phyloP scores from a whole-genome alignment of 1,140 invertebrate genomes.

The Heliconius nattereri region DNA sequence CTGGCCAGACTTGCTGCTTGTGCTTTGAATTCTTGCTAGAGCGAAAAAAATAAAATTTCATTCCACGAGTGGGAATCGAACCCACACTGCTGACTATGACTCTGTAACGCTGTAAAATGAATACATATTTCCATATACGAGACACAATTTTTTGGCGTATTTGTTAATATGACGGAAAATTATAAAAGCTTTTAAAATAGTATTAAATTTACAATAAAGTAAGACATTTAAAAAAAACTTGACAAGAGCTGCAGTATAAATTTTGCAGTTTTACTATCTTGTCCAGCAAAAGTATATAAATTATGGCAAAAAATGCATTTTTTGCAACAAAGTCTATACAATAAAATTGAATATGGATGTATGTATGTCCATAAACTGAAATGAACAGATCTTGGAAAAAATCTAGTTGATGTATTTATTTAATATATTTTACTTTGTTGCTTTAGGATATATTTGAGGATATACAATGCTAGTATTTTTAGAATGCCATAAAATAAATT shows the following conservation, averaged over 20 bases:
- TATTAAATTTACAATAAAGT: not conserved
- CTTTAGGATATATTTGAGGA: too few relatives aligned
- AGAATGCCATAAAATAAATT: not conserved
- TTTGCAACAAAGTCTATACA: not conserved
- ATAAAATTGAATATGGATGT: conserved; percentile 10
- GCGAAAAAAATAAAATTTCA: too few relatives aligned
- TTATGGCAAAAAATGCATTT: not conserved
- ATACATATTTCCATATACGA: not conserved
- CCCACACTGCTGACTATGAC: too few relatives aligned
- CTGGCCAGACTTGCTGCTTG: too few relatives aligned
- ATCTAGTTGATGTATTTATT: not conserved
- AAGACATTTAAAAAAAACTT: not conserved
- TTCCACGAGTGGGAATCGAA: too few relatives aligned
- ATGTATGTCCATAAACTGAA: conserved; percentile 1
- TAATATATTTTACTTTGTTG: not conserved
- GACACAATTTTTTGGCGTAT: not conserved
- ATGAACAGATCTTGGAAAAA: not conserved
- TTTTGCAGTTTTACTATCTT: conserved; percentile 3
- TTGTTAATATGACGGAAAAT: not conserved
- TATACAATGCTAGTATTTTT: not conserved
- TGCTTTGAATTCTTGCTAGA: too few relatives aligned
- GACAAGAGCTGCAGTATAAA: not conserved
- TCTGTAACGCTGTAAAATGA: too few relatives aligned
- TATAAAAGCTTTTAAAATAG: not conserved
- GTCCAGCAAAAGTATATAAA: not conserved